These are phyloP conservation scores for Champsocephalus gunnari DNA, from an alignment of 2,797 vertebrate species.

Conservation along the genomic window DNA sequence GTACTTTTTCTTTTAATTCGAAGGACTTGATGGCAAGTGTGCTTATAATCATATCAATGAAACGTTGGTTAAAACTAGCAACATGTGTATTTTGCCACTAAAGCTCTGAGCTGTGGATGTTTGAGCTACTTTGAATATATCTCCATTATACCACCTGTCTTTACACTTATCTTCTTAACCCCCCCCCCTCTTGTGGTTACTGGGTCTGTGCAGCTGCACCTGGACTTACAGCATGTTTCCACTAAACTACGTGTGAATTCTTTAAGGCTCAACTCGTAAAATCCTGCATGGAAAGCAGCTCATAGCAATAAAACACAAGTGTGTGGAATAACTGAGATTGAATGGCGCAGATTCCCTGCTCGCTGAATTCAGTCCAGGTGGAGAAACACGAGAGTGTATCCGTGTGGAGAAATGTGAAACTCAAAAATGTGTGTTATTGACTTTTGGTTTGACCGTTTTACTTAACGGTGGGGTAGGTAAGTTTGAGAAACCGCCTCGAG, in stretches of 20 bases:
- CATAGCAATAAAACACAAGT: slow-evolving; percentile 5
- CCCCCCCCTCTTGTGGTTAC: background rate
- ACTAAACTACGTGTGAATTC: slow-evolving; percentile 17
- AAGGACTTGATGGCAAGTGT: background rate
- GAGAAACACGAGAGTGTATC: slow-evolving; percentile 7
- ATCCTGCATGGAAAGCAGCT: slow-evolving; percentile 15
- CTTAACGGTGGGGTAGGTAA: no score
- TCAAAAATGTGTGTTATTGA: background rate
- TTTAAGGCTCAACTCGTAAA: background rate
- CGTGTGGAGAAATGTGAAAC: background rate
- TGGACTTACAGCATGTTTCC: slow-evolving; percentile 1
- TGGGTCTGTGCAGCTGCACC: background rate
- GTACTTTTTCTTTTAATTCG: background rate
- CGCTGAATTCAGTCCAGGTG: slow-evolving; percentile 11
- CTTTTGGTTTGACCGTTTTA: no score
- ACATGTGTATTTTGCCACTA: no score
- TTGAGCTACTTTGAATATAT: background rate
- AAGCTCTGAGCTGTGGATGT: background rate
- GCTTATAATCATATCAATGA: background rate
- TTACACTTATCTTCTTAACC: background rate
- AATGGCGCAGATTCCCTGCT: background rate
- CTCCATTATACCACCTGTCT: background rate
- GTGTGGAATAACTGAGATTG: slow-evolving; percentile 15
- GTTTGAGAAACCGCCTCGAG: no score
- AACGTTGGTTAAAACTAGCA: background rate